A percentile compares a stretch with the other conserved stretches of the same genome.
Evolutionary conservation across 2,888 invertebrate species (phyloP).

Genomic region (Leptinotarsa juncta): DNA sequence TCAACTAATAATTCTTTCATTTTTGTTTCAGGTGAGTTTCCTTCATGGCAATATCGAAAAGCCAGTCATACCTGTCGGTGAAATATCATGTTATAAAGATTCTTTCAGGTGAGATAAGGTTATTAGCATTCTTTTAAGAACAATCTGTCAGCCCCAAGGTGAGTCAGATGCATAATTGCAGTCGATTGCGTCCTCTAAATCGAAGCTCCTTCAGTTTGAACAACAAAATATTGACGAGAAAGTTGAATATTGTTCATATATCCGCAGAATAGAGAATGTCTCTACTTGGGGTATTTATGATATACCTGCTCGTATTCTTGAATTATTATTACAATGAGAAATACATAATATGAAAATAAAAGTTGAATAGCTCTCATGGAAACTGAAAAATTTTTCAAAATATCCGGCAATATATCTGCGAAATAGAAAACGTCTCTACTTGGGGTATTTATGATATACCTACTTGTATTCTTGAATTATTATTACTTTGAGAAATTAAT

Average conservation of each 20-base stretch:
- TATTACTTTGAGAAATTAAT: too few species aligned
- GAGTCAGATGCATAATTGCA: conserved; percentile 8
- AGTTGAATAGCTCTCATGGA: neutral
- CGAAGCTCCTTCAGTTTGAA: neutral
- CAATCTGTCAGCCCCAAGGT: neutral
- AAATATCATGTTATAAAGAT: neutral
- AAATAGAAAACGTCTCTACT: too few species aligned
- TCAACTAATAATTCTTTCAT: neutral
- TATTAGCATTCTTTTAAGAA: conserved; percentile 2
- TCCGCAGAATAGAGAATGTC: too few species aligned
- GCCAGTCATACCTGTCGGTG: neutral
- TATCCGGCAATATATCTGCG: too few species aligned
- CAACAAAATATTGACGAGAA: neutral
- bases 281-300: too few species aligned
- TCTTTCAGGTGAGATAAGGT: conserved; percentile 6
- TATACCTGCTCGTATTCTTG: too few species aligned
- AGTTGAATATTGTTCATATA: neutral
- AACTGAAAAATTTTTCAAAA: too few species aligned
- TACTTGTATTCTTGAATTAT: too few species aligned
- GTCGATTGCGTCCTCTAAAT: neutral
- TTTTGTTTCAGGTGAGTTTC: conserved; percentile 7
- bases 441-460: too few species aligned
- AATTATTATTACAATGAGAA: too few species aligned
- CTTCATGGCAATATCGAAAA: too few species aligned
- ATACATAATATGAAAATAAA: neutral